Evolutionary conservation across 2,888 invertebrate species (phyloP), one percentile per base, ranked within the genome.

Genomic region (Deroplatys truncata): DNA sequence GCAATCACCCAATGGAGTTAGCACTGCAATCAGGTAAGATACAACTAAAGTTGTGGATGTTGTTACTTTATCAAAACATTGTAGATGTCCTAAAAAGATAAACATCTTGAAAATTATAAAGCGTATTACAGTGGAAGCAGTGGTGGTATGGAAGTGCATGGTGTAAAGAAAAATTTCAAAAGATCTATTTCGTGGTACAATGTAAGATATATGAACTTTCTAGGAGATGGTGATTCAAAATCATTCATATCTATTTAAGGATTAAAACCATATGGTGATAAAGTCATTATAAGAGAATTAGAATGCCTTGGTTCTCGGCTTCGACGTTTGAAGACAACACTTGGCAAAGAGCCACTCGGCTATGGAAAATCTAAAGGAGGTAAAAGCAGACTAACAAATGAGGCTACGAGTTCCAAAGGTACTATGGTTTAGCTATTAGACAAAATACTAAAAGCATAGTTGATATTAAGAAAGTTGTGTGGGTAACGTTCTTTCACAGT

Each of bases 401-500:
- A 43, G 43, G 43, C 43, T 13, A 43, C 13, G 1, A 13, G 31
- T 9, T 86, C 9, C 56, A 86, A 5, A 31, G 9, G 83, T 88
- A 84, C 15, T 88, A 88, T 84, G 88, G 84, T 16, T 25, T 84
- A 25, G 88, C 88, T 25, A 88, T 88, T 25, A 88, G 89, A 31
- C 83, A 82, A 31, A 31, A 4, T 31, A 31, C n/a, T 31, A 31
- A 31, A 31, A 31, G 5, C 31, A 31, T 31, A 31, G 5, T 31
- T 31, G 31, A 31, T 5, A 31, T 31, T 4, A 31, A 5, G 31
- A 31, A 31, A 5, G 31, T 5, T 4, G 31, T 31, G 31, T 31
- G 31, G 31, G 31, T 4, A 5, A 31, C 43, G n/a, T n/a, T n/a
- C n/a, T n/a, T n/a, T n/a, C n/a, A n/a, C n/a, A n/a, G n/a, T n/a